Conservation (phyloP, 1,140 invertebrate species). For the Idris sp. region DNA sequence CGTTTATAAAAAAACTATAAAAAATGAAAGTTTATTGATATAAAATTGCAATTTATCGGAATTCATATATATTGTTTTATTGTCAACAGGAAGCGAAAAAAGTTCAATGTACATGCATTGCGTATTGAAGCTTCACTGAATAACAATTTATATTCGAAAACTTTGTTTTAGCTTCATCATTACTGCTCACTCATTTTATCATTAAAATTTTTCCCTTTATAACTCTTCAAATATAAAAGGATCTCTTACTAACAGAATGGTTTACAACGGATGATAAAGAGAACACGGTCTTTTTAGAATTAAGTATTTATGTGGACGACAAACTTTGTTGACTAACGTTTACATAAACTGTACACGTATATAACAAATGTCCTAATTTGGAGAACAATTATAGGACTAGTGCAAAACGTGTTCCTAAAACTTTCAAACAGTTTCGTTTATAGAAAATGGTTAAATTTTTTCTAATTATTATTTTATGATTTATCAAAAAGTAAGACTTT, state of each 20-base stretch:
- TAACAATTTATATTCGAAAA: conserved; percentile 10
- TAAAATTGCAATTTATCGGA: no score
- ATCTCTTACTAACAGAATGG: conserved; percentile 37
- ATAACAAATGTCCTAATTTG: conserved; percentile 48
- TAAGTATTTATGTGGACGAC: conserved; percentile 37
- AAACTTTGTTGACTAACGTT: conserved; percentile 51
- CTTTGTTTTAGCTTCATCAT: conserved; percentile 26
- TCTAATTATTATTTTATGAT: no score
- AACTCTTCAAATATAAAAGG: conserved; percentile 40
- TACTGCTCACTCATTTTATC: conserved; percentile 35
- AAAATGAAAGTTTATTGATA: no score
- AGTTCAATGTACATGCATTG: no score
- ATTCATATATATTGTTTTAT: no score
- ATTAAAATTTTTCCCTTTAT: conserved; percentile 39
- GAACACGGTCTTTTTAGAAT: conserved; percentile 36
- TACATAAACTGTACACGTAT: conserved; percentile 35
- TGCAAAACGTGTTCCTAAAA: not conserved
- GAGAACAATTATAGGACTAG: conserved; percentile 26
- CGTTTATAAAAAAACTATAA: no score
- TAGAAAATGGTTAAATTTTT: no score
- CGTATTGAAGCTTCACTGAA: no score
- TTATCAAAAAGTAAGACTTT: no score
- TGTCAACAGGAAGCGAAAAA: no score
- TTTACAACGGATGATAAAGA: conserved; percentile 44
- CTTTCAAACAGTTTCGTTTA: no score